Evolutionary conservation across 1,140 invertebrate genomes (phyloP), one percentile per base, ranked within the genome.

Genomic region (Eumaeus atala): DNA sequence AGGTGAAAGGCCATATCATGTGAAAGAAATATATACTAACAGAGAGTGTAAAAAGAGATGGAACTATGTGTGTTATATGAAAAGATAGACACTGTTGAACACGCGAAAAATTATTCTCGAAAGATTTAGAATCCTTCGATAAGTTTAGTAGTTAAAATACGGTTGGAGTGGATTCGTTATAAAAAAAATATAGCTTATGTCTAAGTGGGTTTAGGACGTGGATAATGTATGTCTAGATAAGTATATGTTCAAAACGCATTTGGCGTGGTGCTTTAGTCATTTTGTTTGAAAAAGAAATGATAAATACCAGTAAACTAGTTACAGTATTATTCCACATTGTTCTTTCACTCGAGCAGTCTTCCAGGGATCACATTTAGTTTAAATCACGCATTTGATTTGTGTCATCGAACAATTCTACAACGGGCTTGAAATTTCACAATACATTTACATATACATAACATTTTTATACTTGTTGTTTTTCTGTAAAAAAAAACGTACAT

Each of bases 91-190:
- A 69, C 68, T 65, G 68, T 78, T 78, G 70, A 71, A 74, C 68
- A 71, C 74, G 71, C 65, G 65, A 75, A 70, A 72, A 69, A 67
- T 71, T 69, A 70, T 74, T 74, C 57, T 61, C 38, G 51, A 76
- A 74, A 81, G 83, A 82, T 85, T 85, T 66, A 74, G 72, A 86
- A 86, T 86, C 83, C 84, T 79, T 75, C 66, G 64, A 66, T 67
- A 70, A 65, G 58, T 61, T 66, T 62, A 53, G 82, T 86, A 84
- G 84, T 86, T 72, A 82, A 85, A 85, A 84, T 85, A 85, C 79
- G 75, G 58, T 51, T 33, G 51, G 51, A 42, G 37, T 42, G 36
- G 28, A 28, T 38, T 14, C 37, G 21, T n/a, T 52, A 40, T 40
- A 42, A 21, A 28, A 28, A 38, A 28, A 42, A 14, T 52, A 18